phyloP scores from a whole-genome alignment of 2,888 invertebrate species.

The Oscheius sp. region DNA sequence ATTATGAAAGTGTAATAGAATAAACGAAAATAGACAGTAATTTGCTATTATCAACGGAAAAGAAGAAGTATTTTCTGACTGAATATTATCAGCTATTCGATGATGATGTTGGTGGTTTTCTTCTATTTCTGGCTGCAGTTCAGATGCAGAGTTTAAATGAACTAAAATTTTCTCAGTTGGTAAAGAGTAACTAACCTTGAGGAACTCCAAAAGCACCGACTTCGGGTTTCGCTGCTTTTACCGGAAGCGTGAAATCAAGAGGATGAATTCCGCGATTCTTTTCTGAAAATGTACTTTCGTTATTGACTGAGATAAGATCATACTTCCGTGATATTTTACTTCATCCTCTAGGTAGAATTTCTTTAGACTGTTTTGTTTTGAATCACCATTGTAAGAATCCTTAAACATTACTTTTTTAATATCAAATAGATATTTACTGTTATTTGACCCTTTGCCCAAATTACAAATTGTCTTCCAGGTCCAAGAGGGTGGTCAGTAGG shows the following conservation, averaged over 20 bases:
- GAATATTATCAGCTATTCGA: no score
- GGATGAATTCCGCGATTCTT: conserved; percentile 31
- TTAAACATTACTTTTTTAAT: conserved; percentile 18
- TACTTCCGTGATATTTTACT: conserved; percentile 34
- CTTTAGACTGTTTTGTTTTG: conserved; percentile 38
- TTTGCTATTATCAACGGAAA: no score
- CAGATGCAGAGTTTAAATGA: background rate
- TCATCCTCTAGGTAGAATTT: conserved; percentile 31
- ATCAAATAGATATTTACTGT: conserved; percentile 25
- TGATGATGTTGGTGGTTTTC: no score
- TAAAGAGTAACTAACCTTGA: background rate
- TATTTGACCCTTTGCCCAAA: conserved; percentile 64
- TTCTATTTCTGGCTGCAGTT: no score
- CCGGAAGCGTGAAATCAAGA: conserved; percentile 30
- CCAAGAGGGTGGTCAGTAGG: conserved; percentile 69
- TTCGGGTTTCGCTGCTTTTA: conserved; percentile 20
- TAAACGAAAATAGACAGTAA: no score
- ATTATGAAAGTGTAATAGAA: no score
- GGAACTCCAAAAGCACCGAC: conserved; percentile 29
- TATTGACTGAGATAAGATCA: background rate
- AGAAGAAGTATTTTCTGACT: no score
- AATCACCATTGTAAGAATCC: conserved; percentile 42
- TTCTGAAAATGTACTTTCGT: background rate
- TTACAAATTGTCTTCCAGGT: conserved; percentile 56
- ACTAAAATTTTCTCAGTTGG: background rate